Conservation (phyloP, 1,140 invertebrate genomes). For the Micrasema minimum region DNA sequence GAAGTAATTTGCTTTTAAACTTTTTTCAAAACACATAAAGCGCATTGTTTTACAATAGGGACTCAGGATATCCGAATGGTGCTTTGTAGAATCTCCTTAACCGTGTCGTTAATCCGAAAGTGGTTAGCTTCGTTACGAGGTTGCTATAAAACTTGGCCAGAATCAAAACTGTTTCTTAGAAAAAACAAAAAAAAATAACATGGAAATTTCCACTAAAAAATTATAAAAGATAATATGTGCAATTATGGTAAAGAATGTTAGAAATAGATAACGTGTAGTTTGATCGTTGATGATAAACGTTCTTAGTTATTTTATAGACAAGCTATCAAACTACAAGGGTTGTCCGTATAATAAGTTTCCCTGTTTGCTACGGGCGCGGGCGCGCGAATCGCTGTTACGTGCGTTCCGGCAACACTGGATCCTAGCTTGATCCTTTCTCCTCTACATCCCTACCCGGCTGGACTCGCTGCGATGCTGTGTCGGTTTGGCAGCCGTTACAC, state of each 20-base stretch:
- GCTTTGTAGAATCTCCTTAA: conserved; percentile 24
- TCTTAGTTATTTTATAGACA: not conserved
- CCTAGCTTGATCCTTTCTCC: too few relatives aligned
- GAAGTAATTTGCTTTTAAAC: not conserved
- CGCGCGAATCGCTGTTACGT: too few relatives aligned
- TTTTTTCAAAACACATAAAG: conserved; percentile 15
- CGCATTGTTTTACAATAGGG: conserved; percentile 10
- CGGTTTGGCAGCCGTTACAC: too few relatives aligned
- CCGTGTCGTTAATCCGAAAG: conserved; percentile 41
- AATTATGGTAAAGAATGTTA: not conserved
- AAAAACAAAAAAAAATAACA: conserved; percentile 11
- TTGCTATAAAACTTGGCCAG: conserved; percentile 4
- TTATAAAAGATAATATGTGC: too few relatives aligned
- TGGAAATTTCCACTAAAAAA: not conserved
- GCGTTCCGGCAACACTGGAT: too few relatives aligned
- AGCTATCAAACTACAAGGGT: not conserved
- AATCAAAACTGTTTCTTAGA: conserved; percentile 42
- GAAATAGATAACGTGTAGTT: not conserved
- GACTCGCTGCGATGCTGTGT: too few relatives aligned
- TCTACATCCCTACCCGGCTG: too few relatives aligned
- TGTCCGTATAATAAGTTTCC: too few relatives aligned
- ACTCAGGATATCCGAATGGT: not conserved
- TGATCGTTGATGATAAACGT: not conserved
- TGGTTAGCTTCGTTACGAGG: conserved; percentile 9
- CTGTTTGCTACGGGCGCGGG: too few relatives aligned